phyloP scores from a whole-genome alignment of 1,140 invertebrate genomes.

The Amphibalanus amphitrite region DNA sequence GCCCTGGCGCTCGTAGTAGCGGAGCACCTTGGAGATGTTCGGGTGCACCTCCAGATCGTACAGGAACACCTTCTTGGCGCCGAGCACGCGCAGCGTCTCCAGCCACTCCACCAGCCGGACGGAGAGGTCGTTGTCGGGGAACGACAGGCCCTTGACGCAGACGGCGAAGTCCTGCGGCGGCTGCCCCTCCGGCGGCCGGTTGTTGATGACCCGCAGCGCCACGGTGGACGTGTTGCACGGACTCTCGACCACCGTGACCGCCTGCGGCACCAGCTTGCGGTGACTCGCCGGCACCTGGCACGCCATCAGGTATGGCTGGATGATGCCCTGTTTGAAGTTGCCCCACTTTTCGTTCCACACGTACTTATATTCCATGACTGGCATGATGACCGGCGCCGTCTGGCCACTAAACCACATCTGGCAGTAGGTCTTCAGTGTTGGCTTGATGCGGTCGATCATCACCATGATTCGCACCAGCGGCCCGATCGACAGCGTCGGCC shows the following conservation, averaged over 20 bases:
- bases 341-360: slow-evolving; percentile 90
- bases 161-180: slow-evolving; percentile 70
- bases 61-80: slow-evolving; percentile 81
- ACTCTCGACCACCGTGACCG: slow-evolving; percentile 68
- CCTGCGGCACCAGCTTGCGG: slow-evolving; percentile 45
- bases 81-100: slow-evolving; percentile 63
- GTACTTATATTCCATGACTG: slow-evolving; percentile 70
- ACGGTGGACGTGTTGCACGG: slow-evolving; percentile 68
- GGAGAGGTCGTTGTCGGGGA: slow-evolving; percentile 74
- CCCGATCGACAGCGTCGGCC: slow-evolving; percentile 52
- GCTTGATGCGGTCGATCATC: slow-evolving; percentile 76
- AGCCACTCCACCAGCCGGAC: slow-evolving; percentile 88
- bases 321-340: slow-evolving; percentile 77
- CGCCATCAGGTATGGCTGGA: slow-evolving; percentile 76
- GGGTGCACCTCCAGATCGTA: slow-evolving; percentile 81
- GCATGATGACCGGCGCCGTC: slow-evolving; percentile 56
- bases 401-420: slow-evolving; percentile 78
- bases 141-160: slow-evolving; percentile 85
- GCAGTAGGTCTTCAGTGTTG: slow-evolving; percentile 60
- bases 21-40: slow-evolving; percentile 72
- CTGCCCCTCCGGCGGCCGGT: slow-evolving; percentile 35
- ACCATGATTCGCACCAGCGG: slow-evolving; percentile 68
- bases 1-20: slow-evolving; percentile 55
- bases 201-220: slow-evolving; percentile 69
- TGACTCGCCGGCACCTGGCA: slow-evolving; percentile 49